Evolutionary conservation across 1,140 invertebrate genomes (phyloP), one percentile per base, ranked within the genome.

Genomic region (Nasonia longicornis): DNA sequence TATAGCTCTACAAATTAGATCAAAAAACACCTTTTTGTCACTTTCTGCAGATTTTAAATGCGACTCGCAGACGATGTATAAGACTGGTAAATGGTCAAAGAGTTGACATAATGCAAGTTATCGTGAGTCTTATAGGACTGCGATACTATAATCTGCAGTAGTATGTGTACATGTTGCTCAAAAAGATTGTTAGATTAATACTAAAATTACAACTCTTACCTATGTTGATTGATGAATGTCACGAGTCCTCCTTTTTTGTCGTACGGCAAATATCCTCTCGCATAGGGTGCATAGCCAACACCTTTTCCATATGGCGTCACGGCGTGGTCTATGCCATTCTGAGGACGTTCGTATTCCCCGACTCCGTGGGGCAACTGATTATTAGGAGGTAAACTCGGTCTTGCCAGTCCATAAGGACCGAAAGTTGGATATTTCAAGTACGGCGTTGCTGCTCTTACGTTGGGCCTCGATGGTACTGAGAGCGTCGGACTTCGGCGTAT

Each of bases 251-350:
- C 79, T 38, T 88, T 87, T 22, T 84, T 84, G 6, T 86, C 86
- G 63, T 88, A 89, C 3, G 89, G 88, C 0, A 89, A 81, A 31
- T 89, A 90, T 29, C 87, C 89, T 38, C 87, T 87, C 0, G 89
- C 88, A 35, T 84, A 89, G 1, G 87, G 77, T 2, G 82, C 84
- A 64, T 88, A 86, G 74, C 45, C 82, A 42, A 89, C 82, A 2
- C 85, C 86, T 77, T 89, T 89, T 0, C 88, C 86, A 22, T 89
- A 83, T 2, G 89, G 88, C 76, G 89, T 77, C 0, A 82, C 71
- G 0, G 88, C 80, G 29, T 90, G 85, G 42, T 89, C 87, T 8
- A 88, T 80, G 2, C n/a, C 38, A 26, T 88, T 86, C 35, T 87
- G 81, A n/a, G 84, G 84, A 42, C 86, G 85, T 31, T 88, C 86